phyloP scores from a whole-genome alignment of 1,140 invertebrate species.

The Antheraea pernyi region DNA sequence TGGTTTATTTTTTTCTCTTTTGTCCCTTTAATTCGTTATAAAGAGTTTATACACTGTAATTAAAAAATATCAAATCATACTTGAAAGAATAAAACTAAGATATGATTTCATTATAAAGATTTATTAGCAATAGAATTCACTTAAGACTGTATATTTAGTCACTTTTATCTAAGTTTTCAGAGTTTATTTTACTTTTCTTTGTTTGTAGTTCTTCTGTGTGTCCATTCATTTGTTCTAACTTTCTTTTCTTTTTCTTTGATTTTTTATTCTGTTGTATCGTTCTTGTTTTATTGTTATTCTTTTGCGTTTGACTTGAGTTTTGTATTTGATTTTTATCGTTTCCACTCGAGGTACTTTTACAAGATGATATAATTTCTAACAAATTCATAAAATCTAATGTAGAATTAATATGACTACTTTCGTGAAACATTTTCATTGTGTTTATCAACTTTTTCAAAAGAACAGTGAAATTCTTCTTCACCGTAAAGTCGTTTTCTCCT shows the following conservation, averaged over 20 bases:
- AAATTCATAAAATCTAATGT: slow-evolving; percentile 52
- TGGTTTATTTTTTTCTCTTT: no score
- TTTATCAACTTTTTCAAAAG: slow-evolving; percentile 61
- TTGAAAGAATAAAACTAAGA: not conserved
- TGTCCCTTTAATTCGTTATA: no score
- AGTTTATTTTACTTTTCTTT: slow-evolving; percentile 41
- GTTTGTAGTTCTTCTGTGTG: slow-evolving; percentile 29
- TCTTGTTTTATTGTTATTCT: slow-evolving; percentile 24
- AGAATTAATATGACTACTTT: slow-evolving; percentile 51
- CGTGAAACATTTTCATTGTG: slow-evolving; percentile 57
- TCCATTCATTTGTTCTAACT: slow-evolving; percentile 44
- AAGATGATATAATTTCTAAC: slow-evolving; percentile 37
- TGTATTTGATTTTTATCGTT: slow-evolving; percentile 24
- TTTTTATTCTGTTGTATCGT: slow-evolving; percentile 24
- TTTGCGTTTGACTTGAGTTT: slow-evolving; percentile 28
- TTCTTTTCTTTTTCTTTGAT: slow-evolving; percentile 58
- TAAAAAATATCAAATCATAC: not conserved
- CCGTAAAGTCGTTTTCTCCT: slow-evolving; percentile 44
- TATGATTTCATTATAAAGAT: slow-evolving; percentile 1
- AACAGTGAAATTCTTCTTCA: slow-evolving; percentile 60
- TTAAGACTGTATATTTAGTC: slow-evolving; percentile 8
- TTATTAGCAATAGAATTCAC: not conserved
- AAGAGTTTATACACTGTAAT: no score
- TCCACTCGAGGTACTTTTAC: slow-evolving; percentile 43
- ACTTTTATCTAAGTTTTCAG: slow-evolving; percentile 23